Percentiles rank a stretch among this genome's conserved stretches.
Evolutionary conservation across 2,888 invertebrate genomes (phyloP).

Genomic region (Drosophila aldrichi): DNA sequence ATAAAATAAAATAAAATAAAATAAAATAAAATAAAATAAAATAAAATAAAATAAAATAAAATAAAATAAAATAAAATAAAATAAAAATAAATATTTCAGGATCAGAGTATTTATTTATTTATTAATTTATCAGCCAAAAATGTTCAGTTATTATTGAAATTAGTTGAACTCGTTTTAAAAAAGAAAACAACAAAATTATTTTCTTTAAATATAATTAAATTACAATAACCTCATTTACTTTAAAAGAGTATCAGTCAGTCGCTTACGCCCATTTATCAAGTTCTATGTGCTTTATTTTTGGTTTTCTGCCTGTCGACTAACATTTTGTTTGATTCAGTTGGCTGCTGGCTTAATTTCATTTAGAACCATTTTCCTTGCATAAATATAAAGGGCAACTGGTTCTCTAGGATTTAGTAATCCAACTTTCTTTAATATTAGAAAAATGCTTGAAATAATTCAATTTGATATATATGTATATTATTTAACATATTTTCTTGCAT

Average conservation of each 20-base stretch:
- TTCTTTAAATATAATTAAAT: not conserved
- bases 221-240: not conserved
- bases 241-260: not conserved
- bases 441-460: not conserved
- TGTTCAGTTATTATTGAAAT: too few species aligned
- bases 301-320: slow-evolving; percentile 5
- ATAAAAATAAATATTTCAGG: too few species aligned
- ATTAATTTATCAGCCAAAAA: too few species aligned
- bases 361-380: not conserved
- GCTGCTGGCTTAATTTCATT: not conserved
- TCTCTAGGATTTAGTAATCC: too few species aligned
- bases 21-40: too few species aligned
- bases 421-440: not conserved
- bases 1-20: too few species aligned
- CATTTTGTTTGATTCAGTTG: slow-evolving; percentile 6
- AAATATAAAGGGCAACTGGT: not conserved
- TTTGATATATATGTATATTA: not conserved
- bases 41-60: too few species aligned
- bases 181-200: too few species aligned
- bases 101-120: too few species aligned
- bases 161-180: too few species aligned
- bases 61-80: too few species aligned
- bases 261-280: not conserved
- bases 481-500: not conserved
- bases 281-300: not conserved